A percentile compares a stretch with the other conserved stretches of the same genome.
phyloP scores from a whole-genome alignment of 2,113 vertebrate species.

The Etia nguti region DNA sequence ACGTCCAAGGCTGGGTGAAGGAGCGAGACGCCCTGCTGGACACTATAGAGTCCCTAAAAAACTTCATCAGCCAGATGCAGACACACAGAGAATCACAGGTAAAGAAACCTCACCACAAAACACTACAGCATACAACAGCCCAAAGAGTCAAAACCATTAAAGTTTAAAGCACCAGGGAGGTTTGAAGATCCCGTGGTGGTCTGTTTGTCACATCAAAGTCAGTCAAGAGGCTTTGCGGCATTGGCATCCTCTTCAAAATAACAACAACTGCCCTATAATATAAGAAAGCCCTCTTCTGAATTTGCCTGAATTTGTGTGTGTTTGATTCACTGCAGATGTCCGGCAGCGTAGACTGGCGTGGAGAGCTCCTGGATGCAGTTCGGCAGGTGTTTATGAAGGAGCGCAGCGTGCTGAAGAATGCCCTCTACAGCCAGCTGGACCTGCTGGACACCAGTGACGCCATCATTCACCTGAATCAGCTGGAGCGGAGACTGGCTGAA shows the following conservation, averaged over 20 bases:
- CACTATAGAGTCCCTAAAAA: slow-evolving; percentile 83
- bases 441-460: slow-evolving; percentile 77
- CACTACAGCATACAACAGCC: background rate
- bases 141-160: background rate
- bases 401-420: slow-evolving; percentile 74
- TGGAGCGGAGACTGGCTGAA: slow-evolving; percentile 81
- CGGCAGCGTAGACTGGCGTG: slow-evolving; percentile 78
- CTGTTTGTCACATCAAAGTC: background rate
- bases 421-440: slow-evolving; percentile 78
- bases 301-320: background rate
- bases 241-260: background rate
- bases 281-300: background rate
- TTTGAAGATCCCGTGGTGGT: background rate
- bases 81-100: slow-evolving; percentile 76
- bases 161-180: background rate
- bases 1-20: slow-evolving; percentile 71
- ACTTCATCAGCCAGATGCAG: slow-evolving; percentile 84
- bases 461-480: slow-evolving; percentile 74
- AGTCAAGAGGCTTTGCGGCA: background rate
- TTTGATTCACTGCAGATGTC: slow-evolving; percentile 36
- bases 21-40: slow-evolving; percentile 82
- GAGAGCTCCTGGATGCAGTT: slow-evolving; percentile 81
- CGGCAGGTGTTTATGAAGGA: slow-evolving; percentile 83
- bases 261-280: background rate
- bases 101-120: background rate